Evolutionary conservation across 2,888 invertebrate species (phyloP).

Genomic region (Latrodectus hesperus): DNA sequence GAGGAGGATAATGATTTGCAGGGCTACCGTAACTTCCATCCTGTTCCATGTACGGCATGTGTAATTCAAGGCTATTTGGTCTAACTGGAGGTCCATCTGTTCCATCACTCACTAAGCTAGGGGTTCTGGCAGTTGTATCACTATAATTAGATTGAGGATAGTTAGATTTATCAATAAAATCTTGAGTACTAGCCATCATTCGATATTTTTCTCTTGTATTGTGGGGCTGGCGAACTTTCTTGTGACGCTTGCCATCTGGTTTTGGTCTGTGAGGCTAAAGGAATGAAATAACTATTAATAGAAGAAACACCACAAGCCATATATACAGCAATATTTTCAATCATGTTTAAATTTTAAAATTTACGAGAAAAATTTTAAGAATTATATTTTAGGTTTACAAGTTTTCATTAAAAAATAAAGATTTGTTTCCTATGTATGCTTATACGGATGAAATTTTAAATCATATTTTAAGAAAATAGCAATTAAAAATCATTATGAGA

Average conservation of each 20-base stretch:
- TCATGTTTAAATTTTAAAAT: too few relatives aligned
- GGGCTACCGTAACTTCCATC: conserved; percentile 65
- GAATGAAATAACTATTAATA: not conserved
- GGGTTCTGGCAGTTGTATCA: conserved; percentile 52
- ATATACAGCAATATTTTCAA: too few relatives aligned
- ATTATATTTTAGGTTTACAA: not conserved
- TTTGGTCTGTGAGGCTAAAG: conserved; percentile 65
- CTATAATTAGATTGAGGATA: conserved; percentile 68
- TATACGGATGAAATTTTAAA: not conserved
- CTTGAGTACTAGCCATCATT: conserved; percentile 77
- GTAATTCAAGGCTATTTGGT: conserved; percentile 91
- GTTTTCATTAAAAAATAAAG: not conserved
- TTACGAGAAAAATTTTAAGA: too few relatives aligned
- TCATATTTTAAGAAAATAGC: too few relatives aligned
- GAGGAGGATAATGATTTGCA: conserved; percentile 73
- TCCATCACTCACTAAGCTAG: conserved; percentile 56
- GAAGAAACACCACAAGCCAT: not conserved
- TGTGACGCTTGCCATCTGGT: conserved; percentile 78
- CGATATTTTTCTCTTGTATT: conserved; percentile 91
- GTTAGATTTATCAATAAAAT: conserved; percentile 69
- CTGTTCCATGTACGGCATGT: conserved; percentile 76
- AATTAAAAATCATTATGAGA: too few relatives aligned
- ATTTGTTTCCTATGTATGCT: not conserved
- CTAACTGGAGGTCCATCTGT: conserved; percentile 81
- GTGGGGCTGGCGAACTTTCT: conserved; percentile 88